Base-by-base conservation (phyloP, 2,113 vertebrate species). In the Bufo bufo region DNA sequence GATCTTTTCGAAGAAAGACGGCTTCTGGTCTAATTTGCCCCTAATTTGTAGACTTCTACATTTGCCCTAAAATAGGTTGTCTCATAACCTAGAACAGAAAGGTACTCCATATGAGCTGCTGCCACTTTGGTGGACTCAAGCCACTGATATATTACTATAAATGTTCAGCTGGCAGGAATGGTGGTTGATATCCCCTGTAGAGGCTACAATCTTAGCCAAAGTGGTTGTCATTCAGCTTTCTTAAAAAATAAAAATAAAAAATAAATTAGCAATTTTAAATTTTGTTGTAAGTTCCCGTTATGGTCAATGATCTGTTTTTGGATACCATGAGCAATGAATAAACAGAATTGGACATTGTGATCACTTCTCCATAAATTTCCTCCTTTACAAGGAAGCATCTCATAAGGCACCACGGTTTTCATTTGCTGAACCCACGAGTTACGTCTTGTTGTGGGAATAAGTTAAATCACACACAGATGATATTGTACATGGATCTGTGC, bases 401-500 rank as follows among this genome's bases (percentile, higher is more conserved):
- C 23, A 56, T 79, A 58, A 80, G 43, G 43, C 45, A 13, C 58
- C 58, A 49, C 56, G 78, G 74, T 86, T 77, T 75, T 77, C 72
- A 77, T 58, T 47, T 52, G 17, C 52, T 61, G 77, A 78, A 78
- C 58, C 72, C 20, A 86, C 75, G n/a, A 80, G 77, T 50, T 52
- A 66, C 45, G 77, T 86, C 74, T 69, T 71, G 61, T 58, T 17
- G 63, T 50, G 74, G 63, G 63, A 50, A 74, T 66, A 69, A 66
- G 19, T 59, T 59, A 85, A 85, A 85, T 85, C 43, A 77, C 69
- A 58, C 69, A 75, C 84, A 85, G 84, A 75, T 85, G 71, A 75
- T 85, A 77, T 77, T 85, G 52, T 85, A 14, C 71, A 75, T 77
- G 52, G 84, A 75, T 19, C 33, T 20, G 56, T 58, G 83, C 59